These are phyloP conservation scores for Aethes cnicana DNA, from an alignment of 2,888 invertebrate species.

Conservation along the genomic window DNA sequence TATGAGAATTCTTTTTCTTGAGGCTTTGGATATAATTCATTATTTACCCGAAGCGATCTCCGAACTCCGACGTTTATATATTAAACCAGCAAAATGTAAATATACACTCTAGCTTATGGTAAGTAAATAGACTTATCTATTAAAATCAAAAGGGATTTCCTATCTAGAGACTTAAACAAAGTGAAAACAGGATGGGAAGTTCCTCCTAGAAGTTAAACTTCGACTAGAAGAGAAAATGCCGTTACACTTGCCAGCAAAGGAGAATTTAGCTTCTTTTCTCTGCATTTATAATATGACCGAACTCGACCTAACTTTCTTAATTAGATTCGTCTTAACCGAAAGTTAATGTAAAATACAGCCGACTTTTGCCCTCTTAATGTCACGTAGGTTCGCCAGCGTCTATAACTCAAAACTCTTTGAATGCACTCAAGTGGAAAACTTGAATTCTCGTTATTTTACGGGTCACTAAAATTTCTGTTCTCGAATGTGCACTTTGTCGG, in stretches of 20 bases:
- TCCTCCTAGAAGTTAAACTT: constrained; percentile 37
- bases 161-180: constrained; percentile 11
- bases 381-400: constrained; percentile 54
- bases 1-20: constrained; percentile 49
- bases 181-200: constrained; percentile 3
- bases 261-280: constrained; percentile 59
- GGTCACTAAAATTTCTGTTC: constrained; percentile 33
- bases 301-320: constrained; percentile 63
- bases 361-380: constrained; percentile 60
- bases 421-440: constrained; percentile 48
- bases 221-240: constrained; percentile 50
- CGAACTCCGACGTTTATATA: constrained; percentile 28
- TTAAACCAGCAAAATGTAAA: constrained; percentile 15
- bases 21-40: constrained; percentile 29
- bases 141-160: neutral
- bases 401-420: constrained; percentile 54
- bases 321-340: constrained; percentile 65
- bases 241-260: constrained; percentile 44
- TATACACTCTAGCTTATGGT: constrained; percentile 17
- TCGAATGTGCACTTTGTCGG: constrained; percentile 28
- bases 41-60: constrained; percentile 27
- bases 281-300: constrained; percentile 68
- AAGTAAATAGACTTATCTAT: constrained; percentile 11
- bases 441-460: constrained; percentile 43
- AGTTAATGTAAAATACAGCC: constrained; percentile 65